Percentiles rank a stretch among this genome's conserved stretches.
These are phyloP conservation scores for Philereme transversata DNA, from an alignment of 2,888 invertebrate genomes.

Conservation along the genomic window DNA sequence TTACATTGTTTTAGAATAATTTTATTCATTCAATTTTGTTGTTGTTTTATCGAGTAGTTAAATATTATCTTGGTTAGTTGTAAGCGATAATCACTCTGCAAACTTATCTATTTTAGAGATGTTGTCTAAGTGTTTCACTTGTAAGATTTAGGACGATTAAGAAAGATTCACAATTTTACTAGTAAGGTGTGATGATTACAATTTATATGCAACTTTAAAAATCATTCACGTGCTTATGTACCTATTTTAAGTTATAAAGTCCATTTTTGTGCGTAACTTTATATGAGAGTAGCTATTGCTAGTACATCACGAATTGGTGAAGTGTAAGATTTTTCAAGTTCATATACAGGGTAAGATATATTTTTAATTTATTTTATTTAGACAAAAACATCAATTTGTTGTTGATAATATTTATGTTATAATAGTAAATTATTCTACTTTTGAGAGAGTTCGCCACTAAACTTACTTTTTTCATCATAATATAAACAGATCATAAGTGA, in stretches of 20 bases:
- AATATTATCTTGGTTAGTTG: constrained; percentile 38
- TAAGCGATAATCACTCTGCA: constrained; percentile 44
- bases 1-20: constrained; percentile 43
- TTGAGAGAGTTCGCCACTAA: constrained; percentile 27
- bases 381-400: background rate
- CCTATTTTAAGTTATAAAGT: too few species aligned
- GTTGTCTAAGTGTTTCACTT: constrained; percentile 16
- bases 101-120: constrained; percentile 46
- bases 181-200: too few species aligned
- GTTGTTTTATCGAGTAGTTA: constrained; percentile 50
- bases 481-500: constrained; percentile 10
- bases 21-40: constrained; percentile 38
- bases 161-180: too few species aligned
- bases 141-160: background rate
- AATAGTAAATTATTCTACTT: constrained; percentile 1
- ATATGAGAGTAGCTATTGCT: constrained; percentile 4
- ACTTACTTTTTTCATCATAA: constrained; percentile 14
- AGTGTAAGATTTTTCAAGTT: constrained; percentile 36
- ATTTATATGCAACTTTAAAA: too few species aligned
- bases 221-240: too few species aligned
- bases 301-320: constrained; percentile 25
- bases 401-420: background rate
- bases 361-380: constrained; percentile 16
- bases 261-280: too few species aligned
- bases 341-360: constrained; percentile 26